These are phyloP conservation scores for Margaritifera margaritifera DNA, from an alignment of 2,888 invertebrate genomes.

Conservation along the genomic window DNA sequence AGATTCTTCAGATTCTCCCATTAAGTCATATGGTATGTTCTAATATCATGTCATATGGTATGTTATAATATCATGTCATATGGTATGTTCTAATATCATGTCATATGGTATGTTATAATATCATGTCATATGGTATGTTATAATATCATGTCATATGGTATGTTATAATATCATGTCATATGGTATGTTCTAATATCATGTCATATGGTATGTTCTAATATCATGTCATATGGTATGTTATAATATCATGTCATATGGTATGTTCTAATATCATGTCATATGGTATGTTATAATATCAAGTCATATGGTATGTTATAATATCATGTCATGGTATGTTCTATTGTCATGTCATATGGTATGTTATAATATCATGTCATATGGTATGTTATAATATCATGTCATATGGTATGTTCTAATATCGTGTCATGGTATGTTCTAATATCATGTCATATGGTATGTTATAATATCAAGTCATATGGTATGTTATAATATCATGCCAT, in stretches of 20 bases:
- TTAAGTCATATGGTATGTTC: conserved; percentile 49
- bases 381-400: conserved; percentile 35
- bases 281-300: too few species aligned
- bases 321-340: too few species aligned
- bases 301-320: conserved; percentile 47
- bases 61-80: conserved; percentile 30
- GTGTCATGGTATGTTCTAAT: conserved; percentile 36
- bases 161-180: conserved; percentile 30
- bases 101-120: too few species aligned
- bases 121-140: conserved; percentile 51
- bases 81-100: conserved; percentile 30
- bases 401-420: conserved; percentile 41
- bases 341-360: conserved; percentile 56
- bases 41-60: conserved; percentile 45
- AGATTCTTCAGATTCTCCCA: conserved; percentile 8
- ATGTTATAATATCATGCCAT: conserved; percentile 6
- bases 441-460: too few species aligned
- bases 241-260: conserved; percentile 59
- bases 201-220: conserved; percentile 47
- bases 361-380: conserved; percentile 33
- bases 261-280: background rate
- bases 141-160: conserved; percentile 45
- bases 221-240: too few species aligned
- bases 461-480: conserved; percentile 54
- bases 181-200: conserved; percentile 30